These are phyloP conservation scores for Tachypleus tridentatus DNA, from an alignment of 1,140 invertebrate genomes.

Conservation along the genomic window DNA sequence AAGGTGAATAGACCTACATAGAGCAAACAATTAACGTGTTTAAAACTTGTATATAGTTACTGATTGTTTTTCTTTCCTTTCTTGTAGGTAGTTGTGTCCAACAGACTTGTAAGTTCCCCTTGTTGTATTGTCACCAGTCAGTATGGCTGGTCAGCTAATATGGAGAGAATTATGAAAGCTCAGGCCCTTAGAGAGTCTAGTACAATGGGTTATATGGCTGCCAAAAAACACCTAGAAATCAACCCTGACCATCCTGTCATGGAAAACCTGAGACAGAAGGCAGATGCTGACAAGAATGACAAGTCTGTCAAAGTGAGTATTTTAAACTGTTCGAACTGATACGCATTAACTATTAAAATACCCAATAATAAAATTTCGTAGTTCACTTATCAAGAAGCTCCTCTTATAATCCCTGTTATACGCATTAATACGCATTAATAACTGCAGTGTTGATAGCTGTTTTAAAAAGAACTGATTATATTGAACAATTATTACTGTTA, in stretches of 20 bases:
- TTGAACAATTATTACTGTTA: too few relatives aligned
- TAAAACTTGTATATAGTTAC: too few relatives aligned
- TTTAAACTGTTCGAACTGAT: not conserved
- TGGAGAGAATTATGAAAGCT: slow-evolving; percentile 99
- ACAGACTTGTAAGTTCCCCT: slow-evolving; percentile 84
- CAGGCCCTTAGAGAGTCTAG: slow-evolving; percentile 87
- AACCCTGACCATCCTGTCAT: slow-evolving; percentile 95
- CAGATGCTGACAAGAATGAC: slow-evolving; percentile 92
- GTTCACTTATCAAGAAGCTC: too few relatives aligned
- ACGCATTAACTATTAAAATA: too few relatives aligned
- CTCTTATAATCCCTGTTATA: too few relatives aligned
- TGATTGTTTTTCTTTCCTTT: not conserved
- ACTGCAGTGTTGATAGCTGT: too few relatives aligned
- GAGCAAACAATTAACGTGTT: too few relatives aligned
- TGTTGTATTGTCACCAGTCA: slow-evolving; percentile 99
- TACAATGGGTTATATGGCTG: slow-evolving; percentile 98
- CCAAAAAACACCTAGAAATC: slow-evolving; percentile 93
- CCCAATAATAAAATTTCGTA: too few relatives aligned
- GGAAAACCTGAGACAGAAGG: slow-evolving; percentile 75
- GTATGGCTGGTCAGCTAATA: slow-evolving; percentile 98
- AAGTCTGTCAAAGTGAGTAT: slow-evolving; percentile 68
- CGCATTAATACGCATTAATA: too few relatives aligned
- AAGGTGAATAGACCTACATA: too few relatives aligned
- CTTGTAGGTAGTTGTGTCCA: slow-evolving; percentile 69
- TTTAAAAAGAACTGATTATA: too few relatives aligned